Evolutionary conservation across 1,140 invertebrate genomes (phyloP).

Genomic region (Diachasmimorpha longicaudata): DNA sequence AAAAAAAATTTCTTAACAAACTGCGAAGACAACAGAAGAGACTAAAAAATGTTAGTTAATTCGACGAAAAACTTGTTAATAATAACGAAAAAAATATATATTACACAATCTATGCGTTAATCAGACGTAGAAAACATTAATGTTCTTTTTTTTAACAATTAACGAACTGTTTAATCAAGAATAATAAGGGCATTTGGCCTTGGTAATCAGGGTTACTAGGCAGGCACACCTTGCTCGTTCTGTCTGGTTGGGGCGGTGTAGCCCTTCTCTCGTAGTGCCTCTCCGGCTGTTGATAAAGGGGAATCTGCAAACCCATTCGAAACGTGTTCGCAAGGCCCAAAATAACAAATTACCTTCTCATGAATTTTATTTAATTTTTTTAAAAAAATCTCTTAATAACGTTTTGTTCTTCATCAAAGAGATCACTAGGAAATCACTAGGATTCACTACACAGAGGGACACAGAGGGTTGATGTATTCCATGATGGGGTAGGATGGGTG

Average conservation of each 20-base stretch:
- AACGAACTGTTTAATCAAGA: conserved; percentile 63
- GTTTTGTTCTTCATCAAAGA: background rate
- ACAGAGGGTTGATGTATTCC: background rate
- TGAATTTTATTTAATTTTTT: conserved; percentile 11
- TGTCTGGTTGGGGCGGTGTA: conserved; percentile 63
- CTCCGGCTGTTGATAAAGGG: conserved; percentile 64
- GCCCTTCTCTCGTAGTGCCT: conserved; percentile 63
- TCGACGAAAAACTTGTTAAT: conserved; percentile 10
- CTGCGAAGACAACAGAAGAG: background rate
- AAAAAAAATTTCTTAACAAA: conserved; percentile 12
- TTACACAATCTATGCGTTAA: conserved; percentile 46
- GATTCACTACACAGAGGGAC: background rate
- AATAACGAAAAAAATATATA: conserved; percentile 19
- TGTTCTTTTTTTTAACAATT: conserved; percentile 45
- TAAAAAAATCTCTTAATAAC: conserved; percentile 11
- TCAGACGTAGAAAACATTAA: conserved; percentile 58
- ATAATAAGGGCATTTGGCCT: conserved; percentile 56
- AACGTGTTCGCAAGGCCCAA: conserved; percentile 56
- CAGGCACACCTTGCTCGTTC: conserved; percentile 64
- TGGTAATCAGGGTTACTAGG: conserved; percentile 60
- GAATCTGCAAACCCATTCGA: conserved; percentile 63
- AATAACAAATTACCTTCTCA: conserved; percentile 29
- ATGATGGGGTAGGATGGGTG: background rate
- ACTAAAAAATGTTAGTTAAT: background rate
- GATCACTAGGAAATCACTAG: too few relatives aligned